Percentiles rank a stretch among this genome's conserved stretches.
Conservation (phyloP, 2,888 invertebrate species). For the Leptodirus hochenwartii region DNA sequence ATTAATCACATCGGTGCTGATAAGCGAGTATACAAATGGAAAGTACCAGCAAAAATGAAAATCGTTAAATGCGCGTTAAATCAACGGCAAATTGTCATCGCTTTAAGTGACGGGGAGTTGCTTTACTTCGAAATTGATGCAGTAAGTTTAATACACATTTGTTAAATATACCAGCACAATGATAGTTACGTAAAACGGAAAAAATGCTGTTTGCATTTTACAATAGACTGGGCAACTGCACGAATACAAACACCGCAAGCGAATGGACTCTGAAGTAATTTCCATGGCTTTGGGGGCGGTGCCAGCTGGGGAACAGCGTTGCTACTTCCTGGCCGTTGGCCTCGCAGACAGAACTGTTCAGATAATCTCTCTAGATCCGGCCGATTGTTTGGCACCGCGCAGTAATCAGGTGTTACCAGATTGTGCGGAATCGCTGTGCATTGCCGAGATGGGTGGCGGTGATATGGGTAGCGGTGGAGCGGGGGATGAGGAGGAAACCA, state of each 20-base stretch:
- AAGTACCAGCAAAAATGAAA: slow-evolving; percentile 90
- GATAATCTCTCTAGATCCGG: slow-evolving; percentile 92
- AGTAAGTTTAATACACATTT: slow-evolving; percentile 38
- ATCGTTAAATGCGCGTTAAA: slow-evolving; percentile 98
- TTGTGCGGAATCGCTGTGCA: slow-evolving; percentile 89
- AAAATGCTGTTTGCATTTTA: slow-evolving; percentile 7
- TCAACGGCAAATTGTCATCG: slow-evolving; percentile 95
- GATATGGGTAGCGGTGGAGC: slow-evolving; percentile 29
- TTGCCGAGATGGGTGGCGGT: slow-evolving; percentile 78
- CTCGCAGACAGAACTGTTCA: slow-evolving; percentile 92
- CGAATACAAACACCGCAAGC: slow-evolving; percentile 94
- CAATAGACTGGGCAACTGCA: slow-evolving; percentile 89
- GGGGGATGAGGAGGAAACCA: slow-evolving; percentile 9
- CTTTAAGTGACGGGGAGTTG: slow-evolving; percentile 90
- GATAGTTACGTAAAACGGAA: slow-evolving; percentile 5
- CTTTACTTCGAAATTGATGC: slow-evolving; percentile 99
- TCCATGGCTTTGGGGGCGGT: slow-evolving; percentile 97
- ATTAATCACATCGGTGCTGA: slow-evolving; percentile 96
- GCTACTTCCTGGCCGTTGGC: slow-evolving; percentile 91
- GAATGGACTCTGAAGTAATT: slow-evolving; percentile 91
- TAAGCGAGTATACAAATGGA: slow-evolving; percentile 98
- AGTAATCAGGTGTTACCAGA: slow-evolving; percentile 95
- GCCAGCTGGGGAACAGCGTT: slow-evolving; percentile 85
- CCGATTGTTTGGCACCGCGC: slow-evolving; percentile 86
- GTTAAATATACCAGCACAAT: slow-evolving; percentile 2